These are phyloP conservation scores for Urocitellus parryii DNA, from an alignment of 2,113 vertebrate species.

Conservation along the genomic window DNA sequence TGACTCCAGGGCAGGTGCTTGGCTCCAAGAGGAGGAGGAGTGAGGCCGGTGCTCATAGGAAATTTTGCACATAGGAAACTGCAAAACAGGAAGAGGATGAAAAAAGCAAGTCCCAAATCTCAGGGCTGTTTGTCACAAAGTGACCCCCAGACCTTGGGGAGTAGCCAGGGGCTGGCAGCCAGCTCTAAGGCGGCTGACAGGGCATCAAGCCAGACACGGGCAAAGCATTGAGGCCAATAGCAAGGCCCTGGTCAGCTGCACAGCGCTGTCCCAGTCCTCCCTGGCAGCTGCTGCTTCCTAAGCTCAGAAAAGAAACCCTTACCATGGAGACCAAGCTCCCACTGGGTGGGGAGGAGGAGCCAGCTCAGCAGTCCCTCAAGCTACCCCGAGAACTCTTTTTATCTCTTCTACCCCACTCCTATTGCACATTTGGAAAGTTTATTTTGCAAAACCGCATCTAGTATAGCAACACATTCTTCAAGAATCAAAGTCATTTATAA, in stretches of 20 bases:
- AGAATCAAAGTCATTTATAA: neutral
- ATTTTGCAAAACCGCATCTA: neutral
- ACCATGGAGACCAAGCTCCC: neutral
- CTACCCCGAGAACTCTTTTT: neutral
- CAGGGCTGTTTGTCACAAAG: neutral
- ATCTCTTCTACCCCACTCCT: neutral
- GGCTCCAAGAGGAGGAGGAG: too few relatives aligned
- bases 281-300: neutral
- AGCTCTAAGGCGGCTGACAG: neutral
- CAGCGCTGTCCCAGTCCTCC: neutral
- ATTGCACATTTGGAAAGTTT: neutral
- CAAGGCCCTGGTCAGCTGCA: neutral
- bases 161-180: neutral
- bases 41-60: too few relatives aligned
- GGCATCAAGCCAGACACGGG: neutral
- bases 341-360: neutral
- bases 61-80: neutral
- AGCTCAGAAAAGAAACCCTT: neutral
- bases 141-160: neutral
- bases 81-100: neutral
- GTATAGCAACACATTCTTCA: neutral
- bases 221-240: too few relatives aligned
- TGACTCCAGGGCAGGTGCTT: too few relatives aligned
- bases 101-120: neutral
- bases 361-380: neutral